Percentiles rank a stretch among this genome's conserved stretches.
Evolutionary conservation across 2,113 vertebrate species (phyloP).

Genomic region (Sterrhoptilus dennistouni): DNA sequence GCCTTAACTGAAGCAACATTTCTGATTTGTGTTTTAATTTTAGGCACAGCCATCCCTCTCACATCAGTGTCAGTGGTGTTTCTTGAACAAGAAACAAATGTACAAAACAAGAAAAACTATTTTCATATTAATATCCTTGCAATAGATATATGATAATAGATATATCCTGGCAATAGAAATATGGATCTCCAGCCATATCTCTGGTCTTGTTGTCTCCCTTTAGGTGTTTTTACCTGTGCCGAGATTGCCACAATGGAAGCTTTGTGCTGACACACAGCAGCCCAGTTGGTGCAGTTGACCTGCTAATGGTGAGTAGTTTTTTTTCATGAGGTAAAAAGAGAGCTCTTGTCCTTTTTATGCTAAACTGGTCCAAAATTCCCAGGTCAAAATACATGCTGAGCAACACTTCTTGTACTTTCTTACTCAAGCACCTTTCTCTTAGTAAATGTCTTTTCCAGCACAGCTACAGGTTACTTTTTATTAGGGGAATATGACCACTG

Average conservation of each 20-base stretch:
- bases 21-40: not conserved
- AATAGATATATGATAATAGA: no score
- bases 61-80: not conserved
- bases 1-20: not conserved
- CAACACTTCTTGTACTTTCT: not conserved
- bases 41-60: not conserved
- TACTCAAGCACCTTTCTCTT: not conserved
- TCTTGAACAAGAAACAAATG: not conserved
- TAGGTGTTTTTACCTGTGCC: not conserved
- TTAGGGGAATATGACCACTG: conserved; percentile 14
- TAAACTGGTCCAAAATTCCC: not conserved
- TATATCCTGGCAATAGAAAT: not conserved
- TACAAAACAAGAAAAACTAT: not conserved
- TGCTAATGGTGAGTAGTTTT: not conserved
- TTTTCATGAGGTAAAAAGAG: not conserved
- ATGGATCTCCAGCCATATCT: not conserved
- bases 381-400: not conserved
- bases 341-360: not conserved
- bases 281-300: not conserved
- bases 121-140: not conserved
- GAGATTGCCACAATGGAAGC: not conserved
- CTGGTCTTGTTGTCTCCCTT: not conserved
- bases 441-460: conserved; percentile 11
- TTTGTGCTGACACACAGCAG: not conserved
- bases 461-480: conserved; percentile 32